Percentiles rank a stretch among this genome's conserved stretches.
Conservation (phyloP, 2,888 invertebrate species). For the Epinotia bilunana region DNA sequence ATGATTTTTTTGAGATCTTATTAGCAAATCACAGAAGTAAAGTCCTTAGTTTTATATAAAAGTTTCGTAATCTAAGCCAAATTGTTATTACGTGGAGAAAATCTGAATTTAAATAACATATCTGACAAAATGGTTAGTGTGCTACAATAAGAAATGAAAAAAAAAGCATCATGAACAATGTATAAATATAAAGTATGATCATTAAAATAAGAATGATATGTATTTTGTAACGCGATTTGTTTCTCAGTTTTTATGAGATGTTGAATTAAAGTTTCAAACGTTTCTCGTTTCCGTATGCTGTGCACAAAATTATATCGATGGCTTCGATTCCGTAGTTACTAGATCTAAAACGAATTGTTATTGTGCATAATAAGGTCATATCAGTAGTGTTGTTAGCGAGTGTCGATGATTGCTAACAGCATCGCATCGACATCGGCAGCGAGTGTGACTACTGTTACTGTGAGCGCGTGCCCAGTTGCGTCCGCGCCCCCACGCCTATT, state of each 20-base stretch:
- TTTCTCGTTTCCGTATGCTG: conserved; percentile 77
- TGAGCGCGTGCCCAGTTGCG: conserved; percentile 34
- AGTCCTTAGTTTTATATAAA: conserved; percentile 69
- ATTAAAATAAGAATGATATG: conserved; percentile 81
- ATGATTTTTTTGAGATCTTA: conserved; percentile 65
- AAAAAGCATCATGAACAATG: conserved; percentile 81
- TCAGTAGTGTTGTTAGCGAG: conserved; percentile 67
- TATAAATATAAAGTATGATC: conserved; percentile 79
- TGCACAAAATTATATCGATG: conserved; percentile 77
- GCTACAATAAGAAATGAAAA: conserved; percentile 80
- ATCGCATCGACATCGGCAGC: conserved; percentile 52
- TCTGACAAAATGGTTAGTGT: conserved; percentile 85
- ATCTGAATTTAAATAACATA: conserved; percentile 84
- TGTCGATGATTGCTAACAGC: conserved; percentile 54
- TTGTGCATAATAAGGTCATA: conserved; percentile 74
- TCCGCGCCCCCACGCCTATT: not conserved
- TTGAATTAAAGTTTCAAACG: conserved; percentile 74
- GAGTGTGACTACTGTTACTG: conserved; percentile 49
- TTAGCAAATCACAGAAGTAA: conserved; percentile 63
- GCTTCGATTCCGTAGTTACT: conserved; percentile 72
- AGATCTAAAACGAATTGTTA: conserved; percentile 74
- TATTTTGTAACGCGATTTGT: conserved; percentile 82
- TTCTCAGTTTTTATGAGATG: conserved; percentile 81
- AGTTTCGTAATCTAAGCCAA: conserved; percentile 76
- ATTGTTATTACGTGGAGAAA: conserved; percentile 82